Percentiles rank a stretch among this genome's conserved stretches.
phyloP scores from a whole-genome alignment of 1,140 invertebrate species.

The Drosophila repletoides region DNA sequence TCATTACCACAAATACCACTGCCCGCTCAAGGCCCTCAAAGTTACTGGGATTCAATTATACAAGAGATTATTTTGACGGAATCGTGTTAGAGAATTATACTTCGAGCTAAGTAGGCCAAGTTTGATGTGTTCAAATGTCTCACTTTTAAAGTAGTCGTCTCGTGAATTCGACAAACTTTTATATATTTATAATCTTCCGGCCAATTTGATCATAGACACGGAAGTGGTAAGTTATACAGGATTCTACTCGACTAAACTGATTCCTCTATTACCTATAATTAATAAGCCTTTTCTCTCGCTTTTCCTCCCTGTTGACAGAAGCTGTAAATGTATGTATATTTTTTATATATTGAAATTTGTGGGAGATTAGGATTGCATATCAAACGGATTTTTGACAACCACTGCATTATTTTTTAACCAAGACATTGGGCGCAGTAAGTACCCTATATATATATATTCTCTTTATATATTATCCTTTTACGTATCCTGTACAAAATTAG shows the following conservation, averaged over 20 bases:
- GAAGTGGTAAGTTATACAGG: conserved; percentile 31
- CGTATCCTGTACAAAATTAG: background rate
- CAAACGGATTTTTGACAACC: background rate
- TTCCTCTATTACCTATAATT: too few species aligned
- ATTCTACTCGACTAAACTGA: background rate
- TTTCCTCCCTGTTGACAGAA: background rate
- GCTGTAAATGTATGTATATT: conserved; percentile 22
- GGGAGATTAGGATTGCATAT: conserved; percentile 4
- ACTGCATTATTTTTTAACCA: background rate
- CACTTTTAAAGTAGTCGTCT: conserved; percentile 22
- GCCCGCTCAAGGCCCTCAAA: too few species aligned
- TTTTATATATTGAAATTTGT: conserved; percentile 24
- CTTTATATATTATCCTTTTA: background rate
- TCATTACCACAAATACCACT: too few species aligned
- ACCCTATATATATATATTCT: background rate
- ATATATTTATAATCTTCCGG: conserved; percentile 44
- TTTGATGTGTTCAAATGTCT: conserved; percentile 43
- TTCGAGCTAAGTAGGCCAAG: conserved; percentile 14
- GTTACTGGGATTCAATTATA: too few species aligned
- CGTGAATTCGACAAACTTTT: conserved; percentile 40
- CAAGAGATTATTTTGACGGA: too few species aligned
- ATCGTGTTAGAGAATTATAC: too few species aligned
- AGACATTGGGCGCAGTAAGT: conserved; percentile 22
- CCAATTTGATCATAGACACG: conserved; percentile 22
- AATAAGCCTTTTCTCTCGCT: background rate